Evolutionary conservation across 2,113 vertebrate genomes (phyloP).

Genomic region (Sturnira hondurensis): DNA sequence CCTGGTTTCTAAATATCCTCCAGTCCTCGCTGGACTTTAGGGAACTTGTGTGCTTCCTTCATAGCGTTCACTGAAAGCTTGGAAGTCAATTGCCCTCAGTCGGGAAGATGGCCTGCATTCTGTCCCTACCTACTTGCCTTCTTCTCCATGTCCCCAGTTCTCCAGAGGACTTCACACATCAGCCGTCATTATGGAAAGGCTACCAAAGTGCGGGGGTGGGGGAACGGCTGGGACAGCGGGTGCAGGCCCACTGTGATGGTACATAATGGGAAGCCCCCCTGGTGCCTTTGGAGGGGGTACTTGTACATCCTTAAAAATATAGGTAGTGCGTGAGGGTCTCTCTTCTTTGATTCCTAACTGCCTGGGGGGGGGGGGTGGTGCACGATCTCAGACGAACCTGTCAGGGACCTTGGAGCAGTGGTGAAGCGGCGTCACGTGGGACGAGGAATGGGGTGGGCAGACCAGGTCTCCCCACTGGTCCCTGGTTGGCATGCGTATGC

Average conservation of each 20-base stretch:
- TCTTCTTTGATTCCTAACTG: background rate
- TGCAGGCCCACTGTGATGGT: accelerated
- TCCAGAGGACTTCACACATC: background rate
- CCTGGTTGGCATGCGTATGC: background rate
- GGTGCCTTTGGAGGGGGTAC: background rate
- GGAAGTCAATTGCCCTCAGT: background rate
- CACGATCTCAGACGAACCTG: background rate
- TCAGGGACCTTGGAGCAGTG: background rate
- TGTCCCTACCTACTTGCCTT: background rate
- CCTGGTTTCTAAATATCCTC: background rate
- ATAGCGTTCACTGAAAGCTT: background rate
- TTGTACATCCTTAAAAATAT: background rate
- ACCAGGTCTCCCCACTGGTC: background rate
- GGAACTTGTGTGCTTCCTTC: background rate
- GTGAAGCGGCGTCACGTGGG: background rate
- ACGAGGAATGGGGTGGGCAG: background rate
- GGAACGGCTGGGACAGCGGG: background rate
- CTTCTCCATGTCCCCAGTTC: background rate
- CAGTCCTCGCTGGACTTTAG: background rate
- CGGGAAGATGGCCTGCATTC: background rate
- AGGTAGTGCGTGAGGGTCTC: background rate
- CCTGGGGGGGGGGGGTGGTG: background rate
- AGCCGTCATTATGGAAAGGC: background rate
- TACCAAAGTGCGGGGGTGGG: background rate
- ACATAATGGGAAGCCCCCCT: background rate